Conservation (phyloP, 2,113 vertebrate genomes). For the Eclectus roratus region DNA sequence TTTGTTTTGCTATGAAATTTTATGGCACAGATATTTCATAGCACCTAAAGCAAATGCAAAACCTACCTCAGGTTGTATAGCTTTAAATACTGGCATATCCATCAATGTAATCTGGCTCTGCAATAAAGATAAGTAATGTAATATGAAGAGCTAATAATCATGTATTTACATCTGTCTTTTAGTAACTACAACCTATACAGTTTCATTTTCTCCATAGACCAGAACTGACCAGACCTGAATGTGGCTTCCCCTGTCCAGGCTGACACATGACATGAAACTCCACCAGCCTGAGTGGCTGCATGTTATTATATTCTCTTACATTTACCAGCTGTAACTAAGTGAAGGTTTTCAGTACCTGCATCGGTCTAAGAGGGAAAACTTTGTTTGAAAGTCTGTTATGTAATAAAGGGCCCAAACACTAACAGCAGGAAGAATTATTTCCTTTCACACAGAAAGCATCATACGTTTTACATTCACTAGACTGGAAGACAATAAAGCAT, state of each 20-base stretch:
- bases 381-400: background rate
- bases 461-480: background rate
- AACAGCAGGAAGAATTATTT: background rate
- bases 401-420: background rate
- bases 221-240: background rate
- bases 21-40: background rate
- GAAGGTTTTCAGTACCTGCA: background rate
- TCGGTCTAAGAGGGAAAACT: background rate
- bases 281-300: too few relatives aligned
- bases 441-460: background rate
- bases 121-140: conserved; percentile 19
- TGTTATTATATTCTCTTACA: rapidly evolving
- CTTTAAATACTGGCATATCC: conserved; percentile 93
- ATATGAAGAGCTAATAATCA: background rate
- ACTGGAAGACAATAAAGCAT: background rate
- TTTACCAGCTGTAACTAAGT: background rate
- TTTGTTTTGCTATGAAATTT: background rate
- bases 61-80: conserved; percentile 92
- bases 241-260: background rate
- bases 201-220: background rate
- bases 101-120: conserved; percentile 95
- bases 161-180: background rate
- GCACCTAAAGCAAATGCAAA: background rate
- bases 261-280: background rate
- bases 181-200: background rate